phyloP scores from a whole-genome alignment of 2,113 vertebrate genomes.

The Mirza zaza region DNA sequence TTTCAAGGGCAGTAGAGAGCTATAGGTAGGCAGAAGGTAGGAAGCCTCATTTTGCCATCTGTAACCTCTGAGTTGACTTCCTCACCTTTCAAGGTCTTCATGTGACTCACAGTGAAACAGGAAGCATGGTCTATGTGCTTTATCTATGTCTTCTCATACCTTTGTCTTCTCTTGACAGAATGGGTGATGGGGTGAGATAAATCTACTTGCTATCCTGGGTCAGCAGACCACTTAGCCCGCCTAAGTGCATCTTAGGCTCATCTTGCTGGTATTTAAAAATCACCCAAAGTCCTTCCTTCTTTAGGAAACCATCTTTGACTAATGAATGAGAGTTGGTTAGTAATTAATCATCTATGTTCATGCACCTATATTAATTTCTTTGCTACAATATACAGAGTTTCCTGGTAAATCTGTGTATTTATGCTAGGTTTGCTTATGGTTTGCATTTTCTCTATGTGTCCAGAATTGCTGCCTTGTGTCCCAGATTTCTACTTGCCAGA shows the following conservation, averaged over 20 bases:
- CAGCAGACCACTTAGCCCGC: no score
- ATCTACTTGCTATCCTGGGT: background rate
- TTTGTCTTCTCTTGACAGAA: background rate
- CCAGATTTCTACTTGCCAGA: background rate
- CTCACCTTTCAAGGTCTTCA: background rate
- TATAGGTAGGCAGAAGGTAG: background rate
- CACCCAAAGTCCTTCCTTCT: background rate
- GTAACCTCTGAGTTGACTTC: background rate
- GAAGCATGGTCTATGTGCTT: background rate
- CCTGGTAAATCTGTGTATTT: background rate
- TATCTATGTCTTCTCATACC: no score
- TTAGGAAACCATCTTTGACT: background rate
- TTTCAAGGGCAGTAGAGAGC: background rate
- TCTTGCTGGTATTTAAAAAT: background rate
- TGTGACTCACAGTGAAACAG: background rate
- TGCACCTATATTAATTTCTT: background rate
- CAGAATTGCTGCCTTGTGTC: background rate
- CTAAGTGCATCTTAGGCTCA: background rate
- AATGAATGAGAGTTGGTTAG: background rate
- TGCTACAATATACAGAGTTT: background rate
- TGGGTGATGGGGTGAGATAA: background rate
- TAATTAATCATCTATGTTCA: background rate
- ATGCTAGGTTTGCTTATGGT: background rate
- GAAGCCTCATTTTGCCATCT: background rate
- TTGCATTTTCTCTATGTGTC: background rate